Conservation (phyloP, 1,140 invertebrate genomes). For the Anoplolepis gracilipes region DNA sequence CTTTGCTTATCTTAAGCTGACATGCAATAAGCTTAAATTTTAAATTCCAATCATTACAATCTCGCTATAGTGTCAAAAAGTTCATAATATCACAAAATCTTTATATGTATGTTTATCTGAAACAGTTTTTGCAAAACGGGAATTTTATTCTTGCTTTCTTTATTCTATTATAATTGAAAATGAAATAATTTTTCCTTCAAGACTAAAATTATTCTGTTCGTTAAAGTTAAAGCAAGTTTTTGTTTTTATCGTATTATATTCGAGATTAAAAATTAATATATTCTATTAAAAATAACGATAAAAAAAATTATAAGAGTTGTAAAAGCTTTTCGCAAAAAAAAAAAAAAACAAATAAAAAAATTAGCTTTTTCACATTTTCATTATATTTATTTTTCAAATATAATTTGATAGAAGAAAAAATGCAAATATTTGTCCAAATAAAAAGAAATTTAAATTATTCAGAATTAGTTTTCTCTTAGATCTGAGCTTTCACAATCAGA, state of each 20-base stretch:
- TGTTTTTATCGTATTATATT: slow-evolving; percentile 7
- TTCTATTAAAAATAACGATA: background rate
- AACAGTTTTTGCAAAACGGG: background rate
- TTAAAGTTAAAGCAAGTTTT: background rate
- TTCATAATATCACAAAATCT: background rate
- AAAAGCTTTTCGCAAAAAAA: no score
- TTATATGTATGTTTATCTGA: background rate
- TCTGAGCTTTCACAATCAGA: background rate
- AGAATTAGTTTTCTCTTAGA: background rate
- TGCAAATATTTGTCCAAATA: background rate
- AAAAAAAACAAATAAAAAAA: background rate
- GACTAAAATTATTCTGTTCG: background rate
- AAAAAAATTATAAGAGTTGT: background rate
- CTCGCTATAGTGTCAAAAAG: slow-evolving; percentile 15
- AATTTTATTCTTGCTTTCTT: background rate
- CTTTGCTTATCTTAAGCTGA: background rate
- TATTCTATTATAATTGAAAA: no score
- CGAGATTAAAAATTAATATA: background rate
- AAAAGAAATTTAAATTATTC: background rate
- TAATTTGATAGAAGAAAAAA: background rate
- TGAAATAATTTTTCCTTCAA: background rate
- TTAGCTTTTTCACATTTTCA: background rate
- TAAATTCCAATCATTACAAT: slow-evolving; percentile 5
- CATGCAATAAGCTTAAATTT: slow-evolving; percentile 5
- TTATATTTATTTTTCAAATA: background rate